Evolutionary conservation across 2,797 vertebrate genomes (phyloP).

Genomic region (Pogoniulus pusillus): DNA sequence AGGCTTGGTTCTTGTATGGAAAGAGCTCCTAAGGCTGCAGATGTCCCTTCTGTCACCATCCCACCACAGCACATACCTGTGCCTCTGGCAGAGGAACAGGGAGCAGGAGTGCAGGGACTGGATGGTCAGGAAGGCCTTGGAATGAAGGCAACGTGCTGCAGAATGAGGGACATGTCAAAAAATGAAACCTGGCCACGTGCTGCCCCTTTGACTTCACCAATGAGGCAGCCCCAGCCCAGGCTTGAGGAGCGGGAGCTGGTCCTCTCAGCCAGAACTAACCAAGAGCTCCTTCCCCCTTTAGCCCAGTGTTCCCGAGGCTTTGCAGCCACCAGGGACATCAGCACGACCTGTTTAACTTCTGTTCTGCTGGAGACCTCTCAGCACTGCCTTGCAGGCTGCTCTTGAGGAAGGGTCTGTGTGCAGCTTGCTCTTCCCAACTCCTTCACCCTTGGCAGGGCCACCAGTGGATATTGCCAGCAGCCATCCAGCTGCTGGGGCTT

Average conservation of each 20-base stretch:
- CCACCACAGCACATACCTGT: not conserved
- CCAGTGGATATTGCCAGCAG: rapidly evolving
- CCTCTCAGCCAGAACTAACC: not conserved
- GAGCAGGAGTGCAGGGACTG: not conserved
- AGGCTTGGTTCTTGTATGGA: not conserved
- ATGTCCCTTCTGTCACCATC: not conserved
- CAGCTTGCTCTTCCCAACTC: not conserved
- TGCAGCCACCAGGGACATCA: not conserved
- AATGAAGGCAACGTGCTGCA: not conserved
- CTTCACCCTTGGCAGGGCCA: not conserved
- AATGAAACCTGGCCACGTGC: not conserved
- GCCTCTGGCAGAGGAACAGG: not conserved
- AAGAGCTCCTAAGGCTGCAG: not conserved
- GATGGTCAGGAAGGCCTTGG: not conserved
- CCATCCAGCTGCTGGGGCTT: not conserved
- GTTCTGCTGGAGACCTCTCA: not conserved
- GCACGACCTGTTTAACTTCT: not conserved
- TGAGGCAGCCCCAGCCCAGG: not conserved
- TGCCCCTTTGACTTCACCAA: rapidly evolving
- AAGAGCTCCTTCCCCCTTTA: not conserved
- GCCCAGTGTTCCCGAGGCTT: not conserved
- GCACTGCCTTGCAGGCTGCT: not conserved
- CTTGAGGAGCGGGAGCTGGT: not conserved
- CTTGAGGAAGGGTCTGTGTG: not conserved
- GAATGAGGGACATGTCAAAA: not conserved